These are phyloP conservation scores for Craseonycteris thonglongyai DNA, from an alignment of 2,113 vertebrate genomes.

Conservation along the genomic window DNA sequence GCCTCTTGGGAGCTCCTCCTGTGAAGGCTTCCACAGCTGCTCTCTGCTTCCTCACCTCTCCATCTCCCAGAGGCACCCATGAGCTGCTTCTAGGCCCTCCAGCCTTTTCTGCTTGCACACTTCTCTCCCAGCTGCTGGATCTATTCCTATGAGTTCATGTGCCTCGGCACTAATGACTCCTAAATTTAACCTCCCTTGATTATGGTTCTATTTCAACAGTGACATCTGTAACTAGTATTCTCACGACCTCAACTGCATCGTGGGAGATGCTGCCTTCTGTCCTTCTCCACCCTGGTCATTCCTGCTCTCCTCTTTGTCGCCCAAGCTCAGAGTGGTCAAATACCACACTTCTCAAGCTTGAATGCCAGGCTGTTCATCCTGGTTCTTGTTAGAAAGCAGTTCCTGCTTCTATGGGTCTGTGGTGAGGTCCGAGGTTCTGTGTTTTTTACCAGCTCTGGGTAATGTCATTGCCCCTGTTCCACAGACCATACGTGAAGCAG, in stretches of 20 bases:
- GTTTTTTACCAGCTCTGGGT: background rate
- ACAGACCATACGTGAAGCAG: accelerated
- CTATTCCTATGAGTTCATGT: background rate
- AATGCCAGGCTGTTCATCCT: accelerated
- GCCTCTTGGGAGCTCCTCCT: conserved; percentile 9
- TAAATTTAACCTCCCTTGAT: conserved; percentile 13
- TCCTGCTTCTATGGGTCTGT: background rate
- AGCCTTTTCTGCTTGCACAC: conserved; percentile 33
- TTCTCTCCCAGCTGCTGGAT: conserved; percentile 3
- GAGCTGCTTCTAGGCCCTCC: conserved; percentile 20
- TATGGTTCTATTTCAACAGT: background rate
- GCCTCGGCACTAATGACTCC: conserved; percentile 5
- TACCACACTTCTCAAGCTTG: background rate
- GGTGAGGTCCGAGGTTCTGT: background rate
- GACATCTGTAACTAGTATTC: background rate
- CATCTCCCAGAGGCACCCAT: conserved; percentile 18
- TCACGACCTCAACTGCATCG: background rate
- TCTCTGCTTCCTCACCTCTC: conserved; percentile 13
- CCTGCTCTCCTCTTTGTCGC: background rate
- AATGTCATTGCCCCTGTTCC: no score
- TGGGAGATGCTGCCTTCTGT: background rate
- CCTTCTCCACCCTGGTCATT: background rate
- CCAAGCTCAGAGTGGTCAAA: background rate
- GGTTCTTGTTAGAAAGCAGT: background rate
- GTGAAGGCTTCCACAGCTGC: conserved; percentile 40